Base-by-base conservation (phyloP, 2,797 vertebrate species). In the Clarias fuscus region DNA sequence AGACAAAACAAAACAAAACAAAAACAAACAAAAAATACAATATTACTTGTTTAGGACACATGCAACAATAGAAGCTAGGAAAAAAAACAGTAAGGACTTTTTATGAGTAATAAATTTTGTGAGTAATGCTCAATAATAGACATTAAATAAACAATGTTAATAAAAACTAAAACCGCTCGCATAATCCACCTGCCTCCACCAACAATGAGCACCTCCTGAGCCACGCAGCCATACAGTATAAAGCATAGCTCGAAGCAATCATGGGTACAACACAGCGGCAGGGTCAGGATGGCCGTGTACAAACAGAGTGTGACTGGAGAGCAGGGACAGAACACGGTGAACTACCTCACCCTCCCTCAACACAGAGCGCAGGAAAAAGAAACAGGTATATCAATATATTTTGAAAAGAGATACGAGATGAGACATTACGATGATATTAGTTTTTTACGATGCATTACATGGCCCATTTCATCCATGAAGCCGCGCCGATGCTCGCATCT, bases 241-340 rank as follows among this genome's bases (percentile, higher is more conserved):
- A 24, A 79, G 13, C 10, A 24, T 61, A 33, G 37, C 4, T 2
- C 20, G 30, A 40, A 62, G 30, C 56, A 40, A 62, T 79, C 58
- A 62, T 15, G 30, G 20, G 58, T 24, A 24, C 58, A 62, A 62
- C 43, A 17, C 22, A 5, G 37, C 37, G 1, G 13, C 73, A 59
- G 33, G 77, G 77, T 61, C 77, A 62, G 58, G 58, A 37, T 37
- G 56, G 56, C 7, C 27, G 11, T 59, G 20, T 61, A 62, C 58
- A 79, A 79, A 40, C 20, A 62, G 24, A 79, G 10, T 30, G 30
- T 79, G 77, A 79, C 58, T 24, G 33, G 58, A 37, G 77, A 79
- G 58, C 58, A 37, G 76, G 22, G 33, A 20, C 27, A 40, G 20
- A 40, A 79, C 4, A 62, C 17, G 37, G 17, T 24, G 75, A 62